Evolutionary conservation across 2,888 invertebrate genomes (phyloP), one percentile per base, ranked within the genome.

Genomic region (Tupiocoris notatus): DNA sequence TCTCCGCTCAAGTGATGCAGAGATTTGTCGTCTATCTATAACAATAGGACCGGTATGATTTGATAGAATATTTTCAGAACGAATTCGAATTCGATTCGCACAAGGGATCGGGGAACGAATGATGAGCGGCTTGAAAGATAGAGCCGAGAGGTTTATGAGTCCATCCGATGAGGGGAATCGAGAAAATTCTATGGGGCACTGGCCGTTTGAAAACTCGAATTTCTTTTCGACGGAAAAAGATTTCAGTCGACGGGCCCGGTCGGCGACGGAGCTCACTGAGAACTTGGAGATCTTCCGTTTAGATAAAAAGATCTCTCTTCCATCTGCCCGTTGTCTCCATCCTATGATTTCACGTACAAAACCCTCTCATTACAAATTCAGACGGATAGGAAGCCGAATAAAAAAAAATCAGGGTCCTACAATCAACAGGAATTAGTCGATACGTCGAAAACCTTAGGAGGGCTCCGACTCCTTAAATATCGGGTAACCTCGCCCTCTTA

Each of bases 301-400:
- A 75, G 75, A 75, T 75, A 73, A 21, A 59, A 17, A 58, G 57
- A 59, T 39, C 39, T 39, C 39, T 39, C 6, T 39, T 39, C 39
- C 20, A 22, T 20, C 17, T 25, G 25, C 20, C 17, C 17, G 68
- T 68, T 76, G 68, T 70, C 62, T 68, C 62, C 65, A 76, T 76
- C 76, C 76, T 76, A 76, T 76, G 65, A 76, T 76, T 76, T 76
- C 68, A 76, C 76, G 54, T 68, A 68, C 73, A 73, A 73, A 73
- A 76, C 64, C 76, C 76, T 54, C 57, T 65, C 68, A 76, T 76
- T 76, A 76, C 65, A 68, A 76, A 76, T 76, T 76, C 76, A 76
- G 76, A 62, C 64, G 73, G 56, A 73, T 39, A 18, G 63, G 20
- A 22, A 25, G 61, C n/a, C 2, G 62, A 25, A 59, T 9, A 22